Percentiles rank a stretch among this genome's conserved stretches.
phyloP scores from a whole-genome alignment of 2,113 vertebrate species.

The Suncus etruscus region DNA sequence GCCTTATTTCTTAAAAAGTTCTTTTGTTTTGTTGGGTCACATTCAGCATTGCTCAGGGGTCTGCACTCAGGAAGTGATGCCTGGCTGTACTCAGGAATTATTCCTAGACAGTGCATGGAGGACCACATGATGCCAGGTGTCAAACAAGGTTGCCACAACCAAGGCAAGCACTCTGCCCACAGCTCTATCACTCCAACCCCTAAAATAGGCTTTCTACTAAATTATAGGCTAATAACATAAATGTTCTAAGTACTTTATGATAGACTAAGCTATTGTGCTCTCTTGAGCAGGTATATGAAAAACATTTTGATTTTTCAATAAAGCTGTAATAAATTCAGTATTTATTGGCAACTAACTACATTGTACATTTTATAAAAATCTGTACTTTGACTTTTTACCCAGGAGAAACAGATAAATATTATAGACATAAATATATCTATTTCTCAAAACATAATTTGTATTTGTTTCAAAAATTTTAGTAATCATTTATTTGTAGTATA shows the following conservation, averaged over 20 bases:
- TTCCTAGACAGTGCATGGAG: no score
- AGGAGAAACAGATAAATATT: conserved; percentile 43
- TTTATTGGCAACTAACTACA: neutral
- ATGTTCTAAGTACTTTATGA: neutral
- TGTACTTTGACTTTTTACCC: conserved; percentile 17
- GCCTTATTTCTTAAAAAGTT: no score
- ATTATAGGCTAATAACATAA: neutral
- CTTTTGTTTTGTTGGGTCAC: no score
- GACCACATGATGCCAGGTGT: no score
- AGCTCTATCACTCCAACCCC: no score
- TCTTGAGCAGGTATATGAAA: neutral
- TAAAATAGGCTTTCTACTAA: neutral
- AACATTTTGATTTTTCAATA: neutral
- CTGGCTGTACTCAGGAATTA: no score
- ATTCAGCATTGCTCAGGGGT: no score
- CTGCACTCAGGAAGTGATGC: no score
- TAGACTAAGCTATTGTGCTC: neutral
- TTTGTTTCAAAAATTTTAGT: conserved; percentile 39
- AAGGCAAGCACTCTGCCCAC: no score
- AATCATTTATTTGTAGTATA: conserved; percentile 50
- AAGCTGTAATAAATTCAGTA: neutral
- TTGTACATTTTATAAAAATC: neutral
- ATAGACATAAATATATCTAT: neutral
- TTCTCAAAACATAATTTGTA: conserved; percentile 37
- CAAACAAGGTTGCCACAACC: no score